Conservation (phyloP, 2,888 invertebrate genomes). For the Pyralis farinalis region DNA sequence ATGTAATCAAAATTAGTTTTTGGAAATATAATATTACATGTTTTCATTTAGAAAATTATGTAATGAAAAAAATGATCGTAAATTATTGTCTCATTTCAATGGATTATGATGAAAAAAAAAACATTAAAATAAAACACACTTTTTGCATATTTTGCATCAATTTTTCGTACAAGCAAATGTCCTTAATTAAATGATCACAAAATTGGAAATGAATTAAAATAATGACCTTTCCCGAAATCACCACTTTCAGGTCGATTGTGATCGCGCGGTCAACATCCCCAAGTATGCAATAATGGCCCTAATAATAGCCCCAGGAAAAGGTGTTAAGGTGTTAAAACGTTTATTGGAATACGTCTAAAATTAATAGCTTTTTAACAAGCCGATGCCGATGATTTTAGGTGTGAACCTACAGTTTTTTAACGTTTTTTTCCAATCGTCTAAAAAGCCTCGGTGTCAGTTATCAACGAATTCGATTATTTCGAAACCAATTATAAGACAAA, state of each 20-base stretch:
- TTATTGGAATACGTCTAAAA: constrained; percentile 76
- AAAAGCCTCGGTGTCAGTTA: constrained; percentile 12
- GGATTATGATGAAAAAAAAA: too few species aligned
- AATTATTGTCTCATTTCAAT: too few species aligned
- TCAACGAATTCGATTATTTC: background rate
- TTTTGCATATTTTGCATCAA: too few species aligned
- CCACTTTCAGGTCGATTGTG: constrained; percentile 30
- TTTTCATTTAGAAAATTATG: too few species aligned
- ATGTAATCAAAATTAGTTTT: too few species aligned
- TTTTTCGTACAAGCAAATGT: too few species aligned
- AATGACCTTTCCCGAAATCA: constrained; percentile 29
- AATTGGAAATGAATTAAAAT: constrained; percentile 16
- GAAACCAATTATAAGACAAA: too few species aligned
- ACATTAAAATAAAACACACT: too few species aligned
- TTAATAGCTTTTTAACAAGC: constrained; percentile 80
- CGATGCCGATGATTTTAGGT: constrained; percentile 53
- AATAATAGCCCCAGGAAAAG: constrained; percentile 77
- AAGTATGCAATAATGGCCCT: constrained; percentile 61
- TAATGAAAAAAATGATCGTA: too few species aligned
- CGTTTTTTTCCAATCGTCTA: constrained; percentile 25
- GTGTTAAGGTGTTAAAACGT: constrained; percentile 80
- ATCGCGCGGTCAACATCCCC: constrained; percentile 32
- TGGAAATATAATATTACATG: too few species aligned
- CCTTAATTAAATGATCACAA: too few species aligned
- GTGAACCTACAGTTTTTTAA: constrained; percentile 51